Base-by-base conservation (phyloP, 2,113 vertebrate genomes). In the Saccopteryx leptura region DNA sequence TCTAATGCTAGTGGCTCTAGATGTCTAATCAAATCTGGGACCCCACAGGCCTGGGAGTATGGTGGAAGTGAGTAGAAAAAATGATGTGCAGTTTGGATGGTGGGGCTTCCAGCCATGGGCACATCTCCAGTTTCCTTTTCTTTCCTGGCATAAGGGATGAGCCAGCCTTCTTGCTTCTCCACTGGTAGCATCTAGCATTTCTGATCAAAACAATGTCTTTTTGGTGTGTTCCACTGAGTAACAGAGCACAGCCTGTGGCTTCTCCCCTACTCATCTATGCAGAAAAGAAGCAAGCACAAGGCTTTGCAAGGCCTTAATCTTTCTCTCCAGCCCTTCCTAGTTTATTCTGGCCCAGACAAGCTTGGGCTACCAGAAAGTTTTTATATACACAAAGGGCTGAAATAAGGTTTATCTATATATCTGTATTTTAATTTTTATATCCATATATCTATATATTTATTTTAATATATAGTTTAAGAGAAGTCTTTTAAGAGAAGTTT, bases 401-500 rank as follows among this genome's bases (percentile, higher is more conserved):
- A 94, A n/a, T 65, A 58, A 76, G 14, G 5, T 26, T 61, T 24
- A 76, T 71, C 17, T 66, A 9, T 28, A 2, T 88, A 11, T 56
- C 13, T 50, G 9, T 54, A 66, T 78, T 46, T 18, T 39, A 31
- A 18, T 31, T 75, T 39, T 6, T 82, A 10, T 54, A 19, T 48
- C 5, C 9, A 17, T 15, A 6, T 15, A 3, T 56, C 18, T 33
- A 17, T 72, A 46, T 90, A 19, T 69, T 61, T 87, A 54, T 61
- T 81, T 94, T 50, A 92, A 33, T 50, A 56, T 11, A 39, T 33
- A n/a, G n/a, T 68, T 69, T 61, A 23, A n/a, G n/a, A n/a, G n/a
- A n/a, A n/a, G n/a, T 58, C 68, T 92, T 92, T 76, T 71, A 11
- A 78, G 21, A 93, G n/a, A 39, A 66, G 23, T 83, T 86, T 82